Conservation (phyloP, 2,113 vertebrate genomes). For the Myanophis thanlyinensis region DNA sequence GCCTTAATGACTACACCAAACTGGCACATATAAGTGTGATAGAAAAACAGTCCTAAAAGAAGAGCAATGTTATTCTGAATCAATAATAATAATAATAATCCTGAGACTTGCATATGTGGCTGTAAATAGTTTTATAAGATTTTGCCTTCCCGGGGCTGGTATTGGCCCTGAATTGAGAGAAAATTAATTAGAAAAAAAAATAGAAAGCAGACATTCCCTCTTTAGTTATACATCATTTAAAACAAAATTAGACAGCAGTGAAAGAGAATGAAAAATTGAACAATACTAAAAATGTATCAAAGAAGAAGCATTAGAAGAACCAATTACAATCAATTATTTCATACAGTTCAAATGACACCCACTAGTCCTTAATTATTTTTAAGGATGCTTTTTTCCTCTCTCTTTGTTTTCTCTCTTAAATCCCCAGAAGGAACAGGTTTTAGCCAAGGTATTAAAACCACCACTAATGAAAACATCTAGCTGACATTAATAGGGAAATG, state of each 20-base stretch:
- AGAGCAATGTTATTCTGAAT: not conserved
- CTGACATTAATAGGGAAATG: not conserved
- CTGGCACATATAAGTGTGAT: not conserved
- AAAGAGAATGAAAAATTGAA: slow-evolving; percentile 7
- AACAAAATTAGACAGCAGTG: not conserved
- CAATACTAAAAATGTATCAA: not conserved
- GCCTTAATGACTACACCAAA: not conserved
- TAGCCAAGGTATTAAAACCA: not conserved
- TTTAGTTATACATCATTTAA: slow-evolving; percentile 9
- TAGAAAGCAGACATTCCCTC: not conserved
- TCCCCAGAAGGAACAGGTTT: not conserved
- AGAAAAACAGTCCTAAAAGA: not conserved
- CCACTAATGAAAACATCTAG: not conserved
- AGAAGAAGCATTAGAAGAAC: slow-evolving; percentile 1
- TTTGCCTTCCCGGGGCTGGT: not conserved
- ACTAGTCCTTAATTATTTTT: slow-evolving; percentile 2
- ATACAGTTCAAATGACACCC: not conserved
- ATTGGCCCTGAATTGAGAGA: not conserved
- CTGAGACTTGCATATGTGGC: not conserved
- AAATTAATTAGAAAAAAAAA: not conserved
- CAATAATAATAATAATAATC: not conserved
- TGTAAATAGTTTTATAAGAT: not conserved
- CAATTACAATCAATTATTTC: slow-evolving; percentile 16
- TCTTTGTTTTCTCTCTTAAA: not conserved
- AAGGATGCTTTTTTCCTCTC: not conserved